phyloP scores from a whole-genome alignment of 2,888 invertebrate species.

The Pyrrhosoma nymphula region DNA sequence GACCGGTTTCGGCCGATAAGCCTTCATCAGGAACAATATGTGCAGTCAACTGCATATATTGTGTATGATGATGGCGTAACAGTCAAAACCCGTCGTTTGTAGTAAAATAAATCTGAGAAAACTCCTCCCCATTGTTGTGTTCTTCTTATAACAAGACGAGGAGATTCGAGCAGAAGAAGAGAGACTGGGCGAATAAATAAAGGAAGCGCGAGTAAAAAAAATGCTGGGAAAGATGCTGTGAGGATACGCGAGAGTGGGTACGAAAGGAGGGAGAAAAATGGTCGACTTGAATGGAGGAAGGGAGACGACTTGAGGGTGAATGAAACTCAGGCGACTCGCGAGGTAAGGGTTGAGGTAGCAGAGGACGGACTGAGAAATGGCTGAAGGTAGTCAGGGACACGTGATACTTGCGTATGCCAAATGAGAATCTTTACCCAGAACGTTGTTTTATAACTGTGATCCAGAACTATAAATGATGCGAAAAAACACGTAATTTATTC shows the following conservation, averaged over 20 bases:
- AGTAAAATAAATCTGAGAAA: too few relatives aligned
- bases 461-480: too few relatives aligned
- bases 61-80: too few relatives aligned
- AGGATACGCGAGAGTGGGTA: not conserved
- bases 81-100: too few relatives aligned
- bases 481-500: too few relatives aligned
- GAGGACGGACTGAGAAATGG: not conserved
- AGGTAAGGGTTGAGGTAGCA: not conserved
- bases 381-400: not conserved
- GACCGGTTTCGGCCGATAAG: too few relatives aligned
- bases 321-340: not conserved
- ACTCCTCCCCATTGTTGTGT: too few relatives aligned
- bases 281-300: not conserved
- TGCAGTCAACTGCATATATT: too few relatives aligned
- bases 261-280: not conserved
- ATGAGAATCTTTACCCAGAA: not conserved
- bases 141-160: too few relatives aligned
- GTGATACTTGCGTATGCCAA: not conserved
- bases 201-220: not conserved
- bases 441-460: too few relatives aligned
- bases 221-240: not conserved
- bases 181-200: not conserved
- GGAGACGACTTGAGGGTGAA: not conserved
- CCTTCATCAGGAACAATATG: too few relatives aligned
- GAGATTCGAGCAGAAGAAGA: not conserved